Evolutionary conservation across 2,888 invertebrate genomes (phyloP), one percentile per base, ranked within the genome.

Genomic region (Eueremaeus valkanovi): DNA sequence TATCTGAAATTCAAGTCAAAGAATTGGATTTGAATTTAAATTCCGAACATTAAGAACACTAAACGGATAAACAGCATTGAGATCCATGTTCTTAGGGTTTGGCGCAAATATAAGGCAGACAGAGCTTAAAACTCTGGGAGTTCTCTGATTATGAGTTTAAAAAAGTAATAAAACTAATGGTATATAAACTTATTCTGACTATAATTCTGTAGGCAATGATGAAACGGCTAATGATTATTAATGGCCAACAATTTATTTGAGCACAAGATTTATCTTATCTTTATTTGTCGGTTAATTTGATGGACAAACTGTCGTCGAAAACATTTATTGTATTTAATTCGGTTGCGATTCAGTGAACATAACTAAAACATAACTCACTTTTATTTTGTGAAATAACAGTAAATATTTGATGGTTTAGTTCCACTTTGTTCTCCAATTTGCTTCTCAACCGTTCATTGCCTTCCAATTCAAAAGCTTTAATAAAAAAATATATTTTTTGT

Each of bases 381-480:
- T 68, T 68, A 42, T 66, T 36, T 2, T 68, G 24, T 8, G 27
- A 42, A 27, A 24, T 68, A 2, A 68, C 42, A 24, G 40, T 11
- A 68, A 40, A 68, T 40, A 68, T 68, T 21, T 42, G 68, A 42
- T 68, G 42, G 9, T 21, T 42, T 42, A 68, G 3, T 8, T 29
- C 1, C 0, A 68, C 11, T 42, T 42, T 68, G 3, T 16, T 36
- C 13, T 36, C 3, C 68, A 68, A 42, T 68, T 42, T 68, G 40
- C 42, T 68, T 40, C n/a, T 8, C 33, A 68, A 24, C 16, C 1
- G 5, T 68, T 68, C 42, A 27, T 68, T 68, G 24, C 42, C 42
- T 40, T 68, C 42, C 21, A 36, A 68, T 68, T 42, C 66, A 66
- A 66, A 66, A 9, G 5, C 66, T 66, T 66, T 8, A 21, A 16